These are phyloP conservation scores for Enteromius unitaeniatus DNA, from an alignment of 2,797 vertebrate species.

Conservation along the genomic window DNA sequence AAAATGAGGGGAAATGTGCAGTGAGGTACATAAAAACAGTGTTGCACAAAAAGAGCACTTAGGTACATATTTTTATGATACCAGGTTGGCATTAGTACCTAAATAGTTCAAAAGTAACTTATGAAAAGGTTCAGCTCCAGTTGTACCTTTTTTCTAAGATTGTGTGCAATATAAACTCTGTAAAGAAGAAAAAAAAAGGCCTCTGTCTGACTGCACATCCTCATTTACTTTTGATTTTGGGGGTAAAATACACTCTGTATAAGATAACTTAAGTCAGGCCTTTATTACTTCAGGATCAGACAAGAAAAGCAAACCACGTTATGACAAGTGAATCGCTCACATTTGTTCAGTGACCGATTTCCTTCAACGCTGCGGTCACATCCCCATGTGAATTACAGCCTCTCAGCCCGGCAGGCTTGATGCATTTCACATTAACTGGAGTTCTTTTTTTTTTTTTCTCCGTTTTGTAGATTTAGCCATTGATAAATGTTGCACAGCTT, in stretches of 20 bases:
- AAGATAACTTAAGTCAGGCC: not conserved
- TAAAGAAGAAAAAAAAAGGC: not conserved
- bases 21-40: too few relatives aligned
- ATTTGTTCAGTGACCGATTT: conserved; percentile 6
- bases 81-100: not conserved
- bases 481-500: conserved; percentile 70
- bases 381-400: conserved; percentile 25
- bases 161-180: not conserved
- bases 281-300: conserved; percentile 1
- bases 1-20: too few relatives aligned
- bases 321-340: not conserved
- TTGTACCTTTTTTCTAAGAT: not conserved
- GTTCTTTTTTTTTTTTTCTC: not conserved
- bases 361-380: not conserved
- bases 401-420: conserved; percentile 2
- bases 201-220: not conserved
- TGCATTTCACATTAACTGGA: conserved; percentile 4
- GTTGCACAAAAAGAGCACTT: too few relatives aligned
- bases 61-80: too few relatives aligned
- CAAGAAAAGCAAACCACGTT: not conserved
- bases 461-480: conserved; percentile 49
- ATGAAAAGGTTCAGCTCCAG: not conserved
- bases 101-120: not conserved
- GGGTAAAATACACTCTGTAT: not conserved
- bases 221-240: not conserved